phyloP scores from a whole-genome alignment of 2,888 invertebrate species.

The Drosophila multiciliata region DNA sequence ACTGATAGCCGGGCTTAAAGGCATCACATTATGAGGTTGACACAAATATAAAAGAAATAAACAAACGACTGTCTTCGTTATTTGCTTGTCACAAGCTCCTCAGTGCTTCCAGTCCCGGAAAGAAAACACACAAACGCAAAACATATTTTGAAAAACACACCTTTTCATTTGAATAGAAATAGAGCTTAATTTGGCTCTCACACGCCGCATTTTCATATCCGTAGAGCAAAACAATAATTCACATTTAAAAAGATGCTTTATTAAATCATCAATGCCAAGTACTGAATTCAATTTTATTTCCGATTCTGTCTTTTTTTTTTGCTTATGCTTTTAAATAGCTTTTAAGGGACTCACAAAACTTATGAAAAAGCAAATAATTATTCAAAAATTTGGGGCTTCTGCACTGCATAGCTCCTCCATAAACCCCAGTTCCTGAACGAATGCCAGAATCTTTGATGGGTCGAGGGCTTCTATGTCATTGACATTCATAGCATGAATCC shows the following conservation, averaged over 20 bases:
- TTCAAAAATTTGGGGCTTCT: no score
- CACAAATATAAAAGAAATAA: slow-evolving; percentile 67
- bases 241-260: background rate
- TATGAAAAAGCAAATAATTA: no score
- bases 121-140: slow-evolving; percentile 5
- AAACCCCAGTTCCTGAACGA: no score
- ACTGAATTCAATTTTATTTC: background rate
- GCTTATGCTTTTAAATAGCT: background rate
- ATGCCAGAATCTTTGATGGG: no score
- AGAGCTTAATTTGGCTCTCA: background rate
- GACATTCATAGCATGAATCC: no score
- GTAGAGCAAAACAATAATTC: background rate
- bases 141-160: slow-evolving; percentile 9
- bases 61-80: slow-evolving; percentile 50
- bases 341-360: background rate
- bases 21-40: slow-evolving; percentile 72
- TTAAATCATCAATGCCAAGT: background rate
- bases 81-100: slow-evolving; percentile 48
- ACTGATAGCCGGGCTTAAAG: slow-evolving; percentile 70
- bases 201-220: no score
- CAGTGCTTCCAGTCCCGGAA: slow-evolving; percentile 14
- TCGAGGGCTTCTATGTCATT: no score
- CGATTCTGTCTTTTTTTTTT: background rate
- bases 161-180: slow-evolving; percentile 8
- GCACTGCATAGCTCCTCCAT: no score